Percentiles rank a stretch among this genome's conserved stretches.
phyloP scores from a whole-genome alignment of 1,140 invertebrate genomes.

The Mycetomoellerius zeteki region DNA sequence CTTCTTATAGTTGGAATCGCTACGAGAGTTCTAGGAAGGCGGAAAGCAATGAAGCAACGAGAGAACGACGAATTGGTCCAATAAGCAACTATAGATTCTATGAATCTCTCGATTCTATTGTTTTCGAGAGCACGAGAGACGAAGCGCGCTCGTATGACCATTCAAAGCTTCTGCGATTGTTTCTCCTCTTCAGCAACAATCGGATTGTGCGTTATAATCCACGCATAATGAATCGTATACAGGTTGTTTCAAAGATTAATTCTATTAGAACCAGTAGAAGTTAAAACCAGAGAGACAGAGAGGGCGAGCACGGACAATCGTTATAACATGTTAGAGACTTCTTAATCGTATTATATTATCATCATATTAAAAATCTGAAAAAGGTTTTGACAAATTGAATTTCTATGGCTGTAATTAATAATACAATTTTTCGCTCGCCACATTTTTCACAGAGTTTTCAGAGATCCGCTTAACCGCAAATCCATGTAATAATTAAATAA shows the following conservation, averaged over 20 bases:
- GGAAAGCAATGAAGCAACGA: constrained; percentile 40
- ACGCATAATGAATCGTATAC: constrained; percentile 10
- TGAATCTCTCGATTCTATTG: constrained; percentile 46
- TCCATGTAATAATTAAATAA: constrained; percentile 36
- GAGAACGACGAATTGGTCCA: constrained; percentile 36
- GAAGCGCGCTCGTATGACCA: constrained; percentile 37
- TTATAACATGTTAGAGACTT: neutral
- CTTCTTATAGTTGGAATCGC: constrained; percentile 15
- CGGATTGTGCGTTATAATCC: constrained; percentile 17
- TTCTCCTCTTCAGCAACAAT: constrained; percentile 31
- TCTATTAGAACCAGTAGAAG: neutral
- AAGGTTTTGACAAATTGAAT: neutral
- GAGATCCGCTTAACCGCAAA: constrained; percentile 22
- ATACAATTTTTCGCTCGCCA: neutral
- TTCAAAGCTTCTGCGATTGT: constrained; percentile 32
- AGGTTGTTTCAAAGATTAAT: neutral
- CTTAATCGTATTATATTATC: neutral
- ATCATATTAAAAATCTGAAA: neutral
- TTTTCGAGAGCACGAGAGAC: constrained; percentile 31
- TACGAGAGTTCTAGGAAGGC: constrained; percentile 21
- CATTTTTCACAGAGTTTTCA: neutral
- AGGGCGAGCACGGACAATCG: too few relatives aligned
- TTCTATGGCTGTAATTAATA: neutral
- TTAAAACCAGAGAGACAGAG: neutral
- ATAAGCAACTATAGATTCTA: constrained; percentile 53